Evolutionary conservation across 2,113 vertebrate species (phyloP), one percentile per base, ranked within the genome.

Genomic region (Hyaena hyaena): DNA sequence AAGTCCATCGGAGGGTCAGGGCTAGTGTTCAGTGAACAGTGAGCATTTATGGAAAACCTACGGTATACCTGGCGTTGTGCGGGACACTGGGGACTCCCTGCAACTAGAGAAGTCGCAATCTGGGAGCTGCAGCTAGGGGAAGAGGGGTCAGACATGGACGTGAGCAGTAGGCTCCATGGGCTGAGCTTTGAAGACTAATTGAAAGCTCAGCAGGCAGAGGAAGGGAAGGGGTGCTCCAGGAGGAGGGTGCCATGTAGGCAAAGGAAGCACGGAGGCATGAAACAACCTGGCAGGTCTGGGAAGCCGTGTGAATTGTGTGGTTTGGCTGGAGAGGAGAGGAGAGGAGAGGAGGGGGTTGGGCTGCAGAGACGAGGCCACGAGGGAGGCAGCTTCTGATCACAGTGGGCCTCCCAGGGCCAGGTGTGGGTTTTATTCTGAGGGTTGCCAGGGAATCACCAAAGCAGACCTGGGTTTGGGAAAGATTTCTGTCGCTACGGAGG

Each of bases 141-240:
- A 82, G 23, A 90, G 26, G 31, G 63, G 88, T 23, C 19, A 24
- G 66, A 80, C 2, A 10, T 17, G 39, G 66, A 43, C 17, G 6
- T 39, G 71, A 55, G 58, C 45, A 24, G 5, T 21, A 26, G 11
- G 35, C 66, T 58, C 6, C 10, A 39, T 61, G 80, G 1, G 4
- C 93, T 88, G 89, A 83, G 86, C 89, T 97, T 91, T 88, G 88
- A 84, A 79, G 24, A 76, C 35, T 50, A 79, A 93, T 26, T 89
- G 95, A 92, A 94, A 94, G 85, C 90, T 97, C 82, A 93, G 96
- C 80, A 84, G 92, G 50, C 53, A 88, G 81, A 86, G 90, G 84
- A 53, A 76, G 77, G 95, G 87, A 92, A 96, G 93, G 94, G 93
- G 76, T 95, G 39, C 55, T 39, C 10, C 77, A 48, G 91, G 88